Percentiles rank a stretch among this genome's conserved stretches.
Evolutionary conservation across 23 tunicate species (phyloP).

Genomic region (Trididemnum clinides): DNA sequence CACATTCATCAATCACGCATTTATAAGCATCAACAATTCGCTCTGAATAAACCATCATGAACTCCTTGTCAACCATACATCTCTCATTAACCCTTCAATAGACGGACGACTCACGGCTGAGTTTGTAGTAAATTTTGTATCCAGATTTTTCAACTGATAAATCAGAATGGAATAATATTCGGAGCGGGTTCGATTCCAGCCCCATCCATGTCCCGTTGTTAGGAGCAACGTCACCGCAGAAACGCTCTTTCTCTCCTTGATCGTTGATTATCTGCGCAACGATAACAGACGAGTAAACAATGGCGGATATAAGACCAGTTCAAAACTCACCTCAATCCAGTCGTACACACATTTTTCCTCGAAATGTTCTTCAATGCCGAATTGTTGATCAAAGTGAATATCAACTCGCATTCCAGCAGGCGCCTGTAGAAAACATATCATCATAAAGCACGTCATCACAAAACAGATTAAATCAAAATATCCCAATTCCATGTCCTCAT

Average conservation of each 20-base stretch:
- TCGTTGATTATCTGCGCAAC: not conserved
- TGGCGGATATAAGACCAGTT: too few species aligned
- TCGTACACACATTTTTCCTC: conserved; percentile 81
- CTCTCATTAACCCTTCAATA: too few species aligned
- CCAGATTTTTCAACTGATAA: conserved; percentile 58
- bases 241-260: not conserved
- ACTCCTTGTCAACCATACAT: too few species aligned
- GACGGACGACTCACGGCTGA: conserved; percentile 56
- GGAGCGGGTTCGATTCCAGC: conserved; percentile 19
- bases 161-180: conserved; percentile 55
- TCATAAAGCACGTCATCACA: too few species aligned
- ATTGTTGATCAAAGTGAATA: conserved; percentile 43
- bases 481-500: too few species aligned
- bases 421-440: too few species aligned
- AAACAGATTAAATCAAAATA: too few species aligned
- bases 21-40: too few species aligned
- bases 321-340: conserved; percentile 72
- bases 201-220: conserved; percentile 61
- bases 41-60: too few species aligned
- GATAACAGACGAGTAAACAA: too few species aligned
- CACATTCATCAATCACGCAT: too few species aligned
- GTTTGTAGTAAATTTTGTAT: conserved; percentile 62
- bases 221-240: conserved; percentile 57
- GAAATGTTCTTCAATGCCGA: conserved; percentile 72
- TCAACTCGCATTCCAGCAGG: conserved; percentile 42